Conservation (phyloP, 2,797 vertebrate species). For the Myotis findleyi region DNA sequence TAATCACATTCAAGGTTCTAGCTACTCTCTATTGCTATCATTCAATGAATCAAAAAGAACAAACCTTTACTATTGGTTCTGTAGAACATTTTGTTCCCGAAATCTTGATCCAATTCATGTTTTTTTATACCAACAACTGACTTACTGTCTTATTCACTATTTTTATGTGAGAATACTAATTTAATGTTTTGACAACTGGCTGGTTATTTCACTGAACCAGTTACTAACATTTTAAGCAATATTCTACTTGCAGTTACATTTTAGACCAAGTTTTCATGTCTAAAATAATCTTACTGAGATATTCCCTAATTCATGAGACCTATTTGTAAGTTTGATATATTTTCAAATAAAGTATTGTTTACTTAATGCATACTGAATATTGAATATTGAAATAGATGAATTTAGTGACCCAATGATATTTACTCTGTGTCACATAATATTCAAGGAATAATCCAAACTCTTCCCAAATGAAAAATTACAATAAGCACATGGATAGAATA, state of each 20-base stretch:
- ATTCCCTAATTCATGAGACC: background rate
- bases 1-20: background rate
- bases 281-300: background rate
- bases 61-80: background rate
- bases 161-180: background rate
- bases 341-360: background rate
- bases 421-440: background rate
- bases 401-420: background rate
- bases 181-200: background rate
- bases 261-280: background rate
- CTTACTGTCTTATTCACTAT: background rate
- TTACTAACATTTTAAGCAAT: background rate
- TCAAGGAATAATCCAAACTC: background rate
- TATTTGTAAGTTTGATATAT: background rate
- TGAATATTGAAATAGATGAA: background rate
- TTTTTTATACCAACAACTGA: background rate
- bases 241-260: background rate
- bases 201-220: background rate
- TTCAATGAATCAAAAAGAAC: background rate
- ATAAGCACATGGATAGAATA: background rate
- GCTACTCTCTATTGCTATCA: background rate
- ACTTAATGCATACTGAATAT: background rate
- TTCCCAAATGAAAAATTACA: background rate
- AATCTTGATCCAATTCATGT: background rate
- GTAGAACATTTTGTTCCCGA: background rate